These are phyloP conservation scores for Kryptolebias ocellatus DNA, from an alignment of 2,797 vertebrate species.

Conservation along the genomic window DNA sequence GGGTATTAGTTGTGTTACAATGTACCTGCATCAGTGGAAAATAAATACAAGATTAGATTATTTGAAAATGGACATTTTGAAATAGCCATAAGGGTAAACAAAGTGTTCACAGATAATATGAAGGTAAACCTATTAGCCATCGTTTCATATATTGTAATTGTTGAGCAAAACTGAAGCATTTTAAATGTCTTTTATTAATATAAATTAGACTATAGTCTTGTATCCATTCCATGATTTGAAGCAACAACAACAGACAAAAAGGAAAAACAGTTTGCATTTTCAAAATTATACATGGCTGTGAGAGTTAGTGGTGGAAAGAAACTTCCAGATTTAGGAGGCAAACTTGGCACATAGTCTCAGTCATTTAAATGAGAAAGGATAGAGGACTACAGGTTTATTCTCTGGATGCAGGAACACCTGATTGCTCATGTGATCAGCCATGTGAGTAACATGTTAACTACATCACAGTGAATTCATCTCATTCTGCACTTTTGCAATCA, in stretches of 20 bases:
- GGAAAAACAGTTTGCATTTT: not conserved
- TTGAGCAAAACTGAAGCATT: too few relatives aligned
- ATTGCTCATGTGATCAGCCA: not conserved
- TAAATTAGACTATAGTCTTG: not conserved
- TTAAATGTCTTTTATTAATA: not conserved
- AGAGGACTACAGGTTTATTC: not conserved
- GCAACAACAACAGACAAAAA: not conserved
- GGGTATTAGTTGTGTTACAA: conserved; percentile 3
- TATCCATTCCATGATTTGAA: not conserved
- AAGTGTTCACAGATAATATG: not conserved
- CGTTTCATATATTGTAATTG: not conserved
- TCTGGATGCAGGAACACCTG: not conserved
- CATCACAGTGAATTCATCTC: not conserved
- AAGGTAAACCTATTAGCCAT: not conserved
- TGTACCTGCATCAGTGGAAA: conserved; percentile 4
- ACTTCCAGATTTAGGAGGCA: not conserved
- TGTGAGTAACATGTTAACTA: not conserved
- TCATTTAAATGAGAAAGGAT: too few relatives aligned
- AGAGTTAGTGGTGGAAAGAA: not conserved
- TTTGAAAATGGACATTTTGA: conserved; percentile 25
- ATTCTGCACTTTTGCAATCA: not conserved
- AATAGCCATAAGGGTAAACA: conserved; percentile 2
- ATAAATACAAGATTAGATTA: too few relatives aligned
- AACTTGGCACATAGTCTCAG: not conserved
- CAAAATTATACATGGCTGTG: not conserved